These are phyloP conservation scores for Mystacides longicornis DNA, from an alignment of 2,888 invertebrate species.

Conservation along the genomic window DNA sequence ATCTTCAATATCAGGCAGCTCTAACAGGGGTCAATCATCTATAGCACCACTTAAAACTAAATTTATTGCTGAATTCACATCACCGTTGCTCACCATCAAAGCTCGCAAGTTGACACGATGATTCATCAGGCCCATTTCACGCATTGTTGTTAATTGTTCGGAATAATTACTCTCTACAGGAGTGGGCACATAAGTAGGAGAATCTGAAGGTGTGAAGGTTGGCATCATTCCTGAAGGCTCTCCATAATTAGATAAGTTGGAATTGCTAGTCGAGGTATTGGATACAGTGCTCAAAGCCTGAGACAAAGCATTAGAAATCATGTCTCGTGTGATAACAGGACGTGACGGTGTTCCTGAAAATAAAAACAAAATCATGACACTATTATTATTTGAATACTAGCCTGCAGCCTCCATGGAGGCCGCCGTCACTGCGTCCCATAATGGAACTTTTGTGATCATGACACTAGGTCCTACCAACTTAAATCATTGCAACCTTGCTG, in stretches of 20 bases:
- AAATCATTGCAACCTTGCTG: too few species aligned
- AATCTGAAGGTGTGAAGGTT: slow-evolving; percentile 13
- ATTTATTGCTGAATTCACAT: slow-evolving; percentile 87
- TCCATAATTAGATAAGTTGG: slow-evolving; percentile 28
- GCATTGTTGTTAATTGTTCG: slow-evolving; percentile 69
- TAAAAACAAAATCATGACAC: slow-evolving; percentile 25
- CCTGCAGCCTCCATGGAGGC: too few species aligned
- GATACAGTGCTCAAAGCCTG: slow-evolving; percentile 50
- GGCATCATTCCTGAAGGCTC: slow-evolving; percentile 24
- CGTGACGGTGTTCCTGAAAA: slow-evolving; percentile 24
- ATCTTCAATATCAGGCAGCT: too few species aligned
- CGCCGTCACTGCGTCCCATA: too few species aligned
- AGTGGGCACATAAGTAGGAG: slow-evolving; percentile 19
- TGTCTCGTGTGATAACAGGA: slow-evolving; percentile 61
- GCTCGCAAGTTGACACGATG: slow-evolving; percentile 80
- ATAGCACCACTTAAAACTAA: slow-evolving; percentile 66
- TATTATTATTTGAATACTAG: too few species aligned
- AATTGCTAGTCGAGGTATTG: slow-evolving; percentile 20
- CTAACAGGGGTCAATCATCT: slow-evolving; percentile 8
- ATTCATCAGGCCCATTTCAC: slow-evolving; percentile 84
- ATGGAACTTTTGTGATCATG: too few species aligned
- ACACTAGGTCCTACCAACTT: too few species aligned
- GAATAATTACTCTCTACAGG: slow-evolving; percentile 10
- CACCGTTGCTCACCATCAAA: slow-evolving; percentile 70
- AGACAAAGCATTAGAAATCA: slow-evolving; percentile 71